Evolutionary conservation across 2,888 invertebrate species (phyloP), one percentile per base, ranked within the genome.

Genomic region (Napeogenes inachia): DNA sequence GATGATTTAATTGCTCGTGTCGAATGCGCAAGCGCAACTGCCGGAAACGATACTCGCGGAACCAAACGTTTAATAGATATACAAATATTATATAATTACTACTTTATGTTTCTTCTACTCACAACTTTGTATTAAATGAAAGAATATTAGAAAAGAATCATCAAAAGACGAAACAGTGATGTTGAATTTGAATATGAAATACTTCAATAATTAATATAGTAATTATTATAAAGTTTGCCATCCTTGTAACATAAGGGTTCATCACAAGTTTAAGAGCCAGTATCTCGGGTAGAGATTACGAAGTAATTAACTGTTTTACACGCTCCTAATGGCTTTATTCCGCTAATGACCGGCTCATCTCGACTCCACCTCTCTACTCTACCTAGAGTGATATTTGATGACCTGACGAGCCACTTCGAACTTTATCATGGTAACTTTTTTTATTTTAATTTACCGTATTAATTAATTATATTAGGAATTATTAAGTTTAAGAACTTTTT

Each of bases 251-350:
- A 8, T 30, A 6, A 30, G 21, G 45, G 72, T 73, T 72, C 74
- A 73, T 74, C 75, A 78, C 59, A 59, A 57, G 55, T 56, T 57
- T 45, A 61, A 68, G 61, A 62, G 69, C 70, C 73, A 73, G 73
- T 76, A 73, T 71, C 75, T 75, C 73, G 73, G 72, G 73, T 70
- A 70, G 77, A 81, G 80, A 85, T 81, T 81, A 79, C 77, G 63
- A 60, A 75, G 79, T 87, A 87, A 89, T 89, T 87, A 88, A 82
- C 87, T 87, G 85, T 84, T 88, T 89, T 88, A 88, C 87, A 84
- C 85, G 81, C 84, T 84, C 79, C 82, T 87, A 87, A 89, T 84
- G 82, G 81, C 85, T 89, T 85, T 79, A 89, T 88, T 85, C 76
- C 79, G 81, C 84, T 88, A 89, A 89, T 87, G 87, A 84, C 84